These are phyloP conservation scores for Meloe dianella DNA, from an alignment of 2,888 invertebrate genomes.

Conservation along the genomic window DNA sequence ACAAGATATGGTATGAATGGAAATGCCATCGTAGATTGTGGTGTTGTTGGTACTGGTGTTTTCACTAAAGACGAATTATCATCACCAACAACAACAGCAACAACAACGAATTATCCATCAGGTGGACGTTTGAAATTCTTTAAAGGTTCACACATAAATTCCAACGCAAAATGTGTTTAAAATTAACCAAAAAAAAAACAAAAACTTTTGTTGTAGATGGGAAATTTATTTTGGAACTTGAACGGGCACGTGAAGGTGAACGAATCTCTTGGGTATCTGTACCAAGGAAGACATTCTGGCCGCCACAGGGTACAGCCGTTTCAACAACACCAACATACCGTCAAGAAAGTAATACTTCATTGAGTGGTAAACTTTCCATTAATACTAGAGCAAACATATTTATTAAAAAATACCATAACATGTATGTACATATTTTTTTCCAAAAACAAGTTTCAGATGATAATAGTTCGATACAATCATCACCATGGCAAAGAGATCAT, in stretches of 20 bases:
- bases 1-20: conserved; percentile 73
- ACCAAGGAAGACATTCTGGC: conserved; percentile 87
- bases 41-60: too few species aligned
- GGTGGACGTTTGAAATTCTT: conserved; percentile 82
- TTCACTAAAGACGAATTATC: conserved; percentile 60
- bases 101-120: conserved; percentile 57
- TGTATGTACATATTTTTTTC: neutral
- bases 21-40: conserved; percentile 57
- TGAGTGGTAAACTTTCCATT: conserved; percentile 69
- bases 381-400: neutral
- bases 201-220: conserved; percentile 77
- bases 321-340: conserved; percentile 65
- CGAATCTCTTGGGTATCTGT: conserved; percentile 89
- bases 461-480: conserved; percentile 88
- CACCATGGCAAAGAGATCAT: conserved; percentile 90
- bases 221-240: conserved; percentile 86
- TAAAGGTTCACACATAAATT: conserved; percentile 65
- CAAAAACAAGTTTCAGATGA: conserved; percentile 76
- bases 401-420: conserved; percentile 7
- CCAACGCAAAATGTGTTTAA: conserved; percentile 14
- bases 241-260: conserved; percentile 77
- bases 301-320: conserved; percentile 73
- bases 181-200: neutral
- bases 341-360: conserved; percentile 78
- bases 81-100: neutral